These are phyloP conservation scores for Tylochromis polylepis DNA, from an alignment of 2,113 vertebrate genomes.

Conservation along the genomic window DNA sequence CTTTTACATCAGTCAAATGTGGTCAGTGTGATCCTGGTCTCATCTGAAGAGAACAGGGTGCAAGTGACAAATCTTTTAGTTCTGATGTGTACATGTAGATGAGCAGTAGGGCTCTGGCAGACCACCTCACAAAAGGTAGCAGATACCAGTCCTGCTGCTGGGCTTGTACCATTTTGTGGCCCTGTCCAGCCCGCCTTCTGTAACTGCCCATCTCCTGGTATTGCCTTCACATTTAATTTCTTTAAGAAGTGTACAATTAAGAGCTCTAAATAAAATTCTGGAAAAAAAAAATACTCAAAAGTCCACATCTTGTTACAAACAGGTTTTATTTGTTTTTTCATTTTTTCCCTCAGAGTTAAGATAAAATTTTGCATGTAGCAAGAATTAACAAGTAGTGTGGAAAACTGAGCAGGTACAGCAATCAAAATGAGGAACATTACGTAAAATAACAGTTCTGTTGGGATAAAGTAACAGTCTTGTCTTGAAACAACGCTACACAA, in stretches of 20 bases:
- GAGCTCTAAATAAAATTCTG: not conserved
- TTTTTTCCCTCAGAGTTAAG: not conserved
- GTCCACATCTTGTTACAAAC: slow-evolving; percentile 1
- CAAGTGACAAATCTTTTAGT: not conserved
- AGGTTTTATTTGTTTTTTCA: slow-evolving; percentile 50
- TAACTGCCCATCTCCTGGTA: not conserved
- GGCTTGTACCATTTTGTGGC: rapidly evolving
- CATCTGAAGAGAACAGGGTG: not conserved
- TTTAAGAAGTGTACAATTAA: not conserved
- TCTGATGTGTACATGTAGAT: not conserved
- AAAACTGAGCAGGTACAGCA: not conserved
- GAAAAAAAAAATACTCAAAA: not conserved
- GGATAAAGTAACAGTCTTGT: not conserved
- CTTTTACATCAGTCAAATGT: rapidly evolving
- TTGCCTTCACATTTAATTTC: not conserved
- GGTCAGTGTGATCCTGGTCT: not conserved
- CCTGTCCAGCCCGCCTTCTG: not conserved
- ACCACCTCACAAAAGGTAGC: not conserved
- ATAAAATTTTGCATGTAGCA: not conserved
- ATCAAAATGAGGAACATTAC: not conserved
- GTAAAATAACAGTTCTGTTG: slow-evolving; percentile 10
- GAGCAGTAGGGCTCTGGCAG: not conserved
- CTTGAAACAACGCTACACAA: slow-evolving; percentile 23
- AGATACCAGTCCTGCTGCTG: not conserved
- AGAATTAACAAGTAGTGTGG: not conserved